A percentile compares a stretch with the other conserved stretches of the same genome.
These are phyloP conservation scores for Mesembrinibis cayennensis DNA, from an alignment of 2,113 vertebrate genomes.

Conservation along the genomic window DNA sequence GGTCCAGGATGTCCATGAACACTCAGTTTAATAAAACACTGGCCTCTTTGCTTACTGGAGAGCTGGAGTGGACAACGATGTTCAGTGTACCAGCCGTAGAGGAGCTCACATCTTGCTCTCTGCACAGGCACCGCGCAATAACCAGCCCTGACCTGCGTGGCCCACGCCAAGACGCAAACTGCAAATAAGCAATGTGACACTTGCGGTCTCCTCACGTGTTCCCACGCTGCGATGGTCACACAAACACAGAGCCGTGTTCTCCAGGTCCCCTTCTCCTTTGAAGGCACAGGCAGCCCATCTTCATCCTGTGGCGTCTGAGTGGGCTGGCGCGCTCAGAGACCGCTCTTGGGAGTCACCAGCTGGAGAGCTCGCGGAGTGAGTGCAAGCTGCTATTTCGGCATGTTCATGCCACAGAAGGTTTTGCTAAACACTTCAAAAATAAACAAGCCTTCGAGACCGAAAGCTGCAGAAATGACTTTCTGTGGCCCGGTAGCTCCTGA, in stretches of 20 bases:
- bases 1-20: constrained; percentile 83
- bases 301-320: background rate
- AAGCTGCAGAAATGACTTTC: constrained; percentile 54
- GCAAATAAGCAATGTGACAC: background rate
- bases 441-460: constrained; percentile 53
- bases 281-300: background rate
- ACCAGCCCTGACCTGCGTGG: background rate
- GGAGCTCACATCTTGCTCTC: background rate
- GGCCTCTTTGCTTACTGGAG: constrained; percentile 46
- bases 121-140: background rate
- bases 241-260: background rate
- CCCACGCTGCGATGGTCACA: background rate
- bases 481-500: constrained; percentile 52
- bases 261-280: background rate
- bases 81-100: background rate
- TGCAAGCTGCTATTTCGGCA: constrained; percentile 67
- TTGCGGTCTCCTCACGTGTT: background rate
- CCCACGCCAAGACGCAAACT: background rate
- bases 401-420: constrained; percentile 48
- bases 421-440: constrained; percentile 46
- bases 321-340: background rate
- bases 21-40: constrained; percentile 75
- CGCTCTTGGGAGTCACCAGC: background rate
- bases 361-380: constrained; percentile 68
- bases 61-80: constrained; percentile 74